Evolutionary conservation across 2,888 invertebrate species (phyloP).

Genomic region (Bellardia pandia): DNA sequence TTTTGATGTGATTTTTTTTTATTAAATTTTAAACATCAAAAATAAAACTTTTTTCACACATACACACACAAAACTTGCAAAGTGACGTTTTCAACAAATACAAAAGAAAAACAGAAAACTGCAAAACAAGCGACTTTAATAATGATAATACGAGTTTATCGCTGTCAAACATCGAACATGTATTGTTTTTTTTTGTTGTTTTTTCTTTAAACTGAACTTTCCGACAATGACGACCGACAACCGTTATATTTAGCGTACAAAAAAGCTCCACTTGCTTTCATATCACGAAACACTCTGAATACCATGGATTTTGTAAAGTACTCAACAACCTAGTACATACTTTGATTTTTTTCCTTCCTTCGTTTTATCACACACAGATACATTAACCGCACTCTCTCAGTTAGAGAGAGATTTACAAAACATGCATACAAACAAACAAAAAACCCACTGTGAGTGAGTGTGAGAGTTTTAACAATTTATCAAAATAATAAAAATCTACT

Average conservation of each 20-base stretch:
- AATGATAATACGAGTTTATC: constrained; percentile 66
- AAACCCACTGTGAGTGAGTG: background rate
- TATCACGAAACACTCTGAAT: constrained; percentile 73
- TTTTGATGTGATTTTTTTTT: constrained; percentile 33
- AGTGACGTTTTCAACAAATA: constrained; percentile 51
- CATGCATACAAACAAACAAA: background rate
- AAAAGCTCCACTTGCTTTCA: constrained; percentile 72
- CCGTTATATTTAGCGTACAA: constrained; percentile 61
- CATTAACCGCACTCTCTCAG: constrained; percentile 45
- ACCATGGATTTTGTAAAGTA: constrained; percentile 66
- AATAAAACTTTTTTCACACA: constrained; percentile 30
- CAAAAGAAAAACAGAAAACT: constrained; percentile 23
- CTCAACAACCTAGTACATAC: constrained; percentile 70
- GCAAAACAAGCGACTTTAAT: constrained; percentile 47
- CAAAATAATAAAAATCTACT: constrained; percentile 36
- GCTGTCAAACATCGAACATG: constrained; percentile 69
- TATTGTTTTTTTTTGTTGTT: constrained; percentile 37
- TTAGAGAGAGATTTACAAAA: constrained; percentile 31
- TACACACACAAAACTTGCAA: constrained; percentile 64
- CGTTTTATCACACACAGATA: constrained; percentile 60
- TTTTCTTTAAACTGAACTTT: constrained; percentile 51
- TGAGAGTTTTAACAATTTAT: constrained; percentile 53
- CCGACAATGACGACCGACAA: constrained; percentile 61
- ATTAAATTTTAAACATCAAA: constrained; percentile 38
- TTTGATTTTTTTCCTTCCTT: constrained; percentile 62